Evolutionary conservation across 2,888 invertebrate genomes (phyloP).

Genomic region (Exocentrus adspersus): DNA sequence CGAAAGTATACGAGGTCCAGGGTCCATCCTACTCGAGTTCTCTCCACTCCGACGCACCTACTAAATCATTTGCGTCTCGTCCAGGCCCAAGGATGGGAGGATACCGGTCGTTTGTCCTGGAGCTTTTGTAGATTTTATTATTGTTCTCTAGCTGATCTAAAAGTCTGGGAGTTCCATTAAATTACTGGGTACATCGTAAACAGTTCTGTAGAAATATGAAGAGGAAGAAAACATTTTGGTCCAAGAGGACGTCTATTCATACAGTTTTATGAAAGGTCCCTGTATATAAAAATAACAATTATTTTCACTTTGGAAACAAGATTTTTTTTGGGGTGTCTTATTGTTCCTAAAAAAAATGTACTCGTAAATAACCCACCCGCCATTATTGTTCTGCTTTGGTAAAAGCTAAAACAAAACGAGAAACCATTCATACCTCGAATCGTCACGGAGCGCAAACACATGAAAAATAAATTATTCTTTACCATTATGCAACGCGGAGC

Average conservation of each 20-base stretch:
- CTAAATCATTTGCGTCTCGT: constrained; percentile 48
- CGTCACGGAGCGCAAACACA: constrained; percentile 6
- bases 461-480: constrained; percentile 2
- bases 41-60: constrained; percentile 43
- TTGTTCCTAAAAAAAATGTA: neutral
- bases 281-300: too few species aligned
- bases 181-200: too few species aligned
- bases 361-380: neutral
- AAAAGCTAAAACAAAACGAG: neutral
- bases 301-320: too few species aligned
- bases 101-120: constrained; percentile 46
- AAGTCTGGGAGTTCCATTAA: constrained; percentile 41
- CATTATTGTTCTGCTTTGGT: neutral
- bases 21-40: too few species aligned
- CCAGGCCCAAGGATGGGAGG: constrained; percentile 34
- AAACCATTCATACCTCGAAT: neutral
- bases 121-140: constrained; percentile 50
- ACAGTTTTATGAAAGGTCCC: too few species aligned
- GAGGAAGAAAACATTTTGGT: too few species aligned
- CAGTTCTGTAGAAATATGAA: too few species aligned
- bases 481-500: constrained; percentile 30
- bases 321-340: too few species aligned
- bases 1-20: constrained; percentile 30
- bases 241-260: too few species aligned
- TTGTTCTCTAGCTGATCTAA: constrained; percentile 45